phyloP scores from a whole-genome alignment of 2,113 vertebrate species.

The Aspidoscelis tigris region DNA sequence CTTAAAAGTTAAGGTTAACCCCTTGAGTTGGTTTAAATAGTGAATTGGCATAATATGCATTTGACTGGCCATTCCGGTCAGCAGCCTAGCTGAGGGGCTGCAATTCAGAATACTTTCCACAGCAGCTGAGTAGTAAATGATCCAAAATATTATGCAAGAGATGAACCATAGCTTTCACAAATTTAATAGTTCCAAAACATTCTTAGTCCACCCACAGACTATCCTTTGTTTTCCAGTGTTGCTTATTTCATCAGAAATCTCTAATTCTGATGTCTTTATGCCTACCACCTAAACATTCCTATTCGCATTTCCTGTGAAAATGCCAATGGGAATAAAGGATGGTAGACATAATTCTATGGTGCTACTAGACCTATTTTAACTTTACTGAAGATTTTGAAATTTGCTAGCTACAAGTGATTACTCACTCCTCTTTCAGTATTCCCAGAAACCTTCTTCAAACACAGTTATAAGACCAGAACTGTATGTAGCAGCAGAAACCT shows the following conservation, averaged over 20 bases:
- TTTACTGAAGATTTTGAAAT: background rate
- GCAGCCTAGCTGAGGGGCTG: no score
- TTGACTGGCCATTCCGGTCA: no score
- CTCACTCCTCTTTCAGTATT: background rate
- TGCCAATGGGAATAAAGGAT: background rate
- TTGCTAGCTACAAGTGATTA: background rate
- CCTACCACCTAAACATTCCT: no score
- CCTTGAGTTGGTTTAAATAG: no score
- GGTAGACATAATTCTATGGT: background rate
- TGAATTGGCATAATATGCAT: no score
- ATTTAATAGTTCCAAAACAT: background rate
- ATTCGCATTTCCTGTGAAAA: background rate
- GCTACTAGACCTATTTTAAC: background rate
- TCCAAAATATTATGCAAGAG: background rate
- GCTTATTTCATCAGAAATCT: background rate
- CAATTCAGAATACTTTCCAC: background rate
- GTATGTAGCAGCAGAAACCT: no score
- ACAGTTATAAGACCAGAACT: background rate
- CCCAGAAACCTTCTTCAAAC: background rate
- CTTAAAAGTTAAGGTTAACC: no score
- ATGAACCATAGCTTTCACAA: background rate
- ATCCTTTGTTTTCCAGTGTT: background rate
- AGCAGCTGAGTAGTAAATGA: background rate
- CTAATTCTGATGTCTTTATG: background rate
- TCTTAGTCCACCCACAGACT: background rate